Evolutionary conservation across 2,888 invertebrate species (phyloP).

Genomic region (Epinotia demarniana): DNA sequence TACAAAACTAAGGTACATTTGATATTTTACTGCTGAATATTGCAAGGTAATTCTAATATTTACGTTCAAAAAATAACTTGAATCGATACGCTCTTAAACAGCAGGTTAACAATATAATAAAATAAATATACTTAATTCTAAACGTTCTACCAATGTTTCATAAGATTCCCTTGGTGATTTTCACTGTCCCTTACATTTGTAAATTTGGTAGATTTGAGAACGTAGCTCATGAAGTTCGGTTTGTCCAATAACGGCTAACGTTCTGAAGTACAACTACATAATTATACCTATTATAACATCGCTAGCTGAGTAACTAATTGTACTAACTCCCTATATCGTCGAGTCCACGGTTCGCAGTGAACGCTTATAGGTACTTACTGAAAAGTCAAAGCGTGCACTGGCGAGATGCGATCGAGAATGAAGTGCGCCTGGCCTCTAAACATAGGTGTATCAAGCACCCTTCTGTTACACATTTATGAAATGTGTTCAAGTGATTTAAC

Average conservation of each 20-base stretch:
- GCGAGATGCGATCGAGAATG: conserved; percentile 1
- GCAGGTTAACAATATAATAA: conserved; percentile 10
- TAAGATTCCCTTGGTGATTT: conserved; percentile 19
- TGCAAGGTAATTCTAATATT: conserved; percentile 1
- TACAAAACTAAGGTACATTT: background rate
- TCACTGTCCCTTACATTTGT: conserved; percentile 2
- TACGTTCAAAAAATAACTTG: background rate
- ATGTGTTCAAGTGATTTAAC: background rate
- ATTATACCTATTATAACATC: conserved; percentile 32
- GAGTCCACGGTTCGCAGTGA: conserved; percentile 26
- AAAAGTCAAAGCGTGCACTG: conserved; percentile 65
- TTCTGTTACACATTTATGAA: background rate
- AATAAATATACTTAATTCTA: conserved; percentile 26
- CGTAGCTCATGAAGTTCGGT: background rate
- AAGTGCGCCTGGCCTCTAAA: conserved; percentile 2
- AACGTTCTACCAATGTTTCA: conserved; percentile 22
- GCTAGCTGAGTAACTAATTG: conserved; percentile 42
- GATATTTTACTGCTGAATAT: background rate
- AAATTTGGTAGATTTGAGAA: background rate
- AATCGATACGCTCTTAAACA: conserved; percentile 8
- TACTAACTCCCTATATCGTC: conserved; percentile 27
- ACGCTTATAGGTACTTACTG: conserved; percentile 51
- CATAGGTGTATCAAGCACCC: background rate
- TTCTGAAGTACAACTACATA: conserved; percentile 23
- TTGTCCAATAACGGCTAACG: conserved; percentile 9